phyloP scores from a whole-genome alignment of 2,113 vertebrate genomes.

The Chloroceryle aenea region DNA sequence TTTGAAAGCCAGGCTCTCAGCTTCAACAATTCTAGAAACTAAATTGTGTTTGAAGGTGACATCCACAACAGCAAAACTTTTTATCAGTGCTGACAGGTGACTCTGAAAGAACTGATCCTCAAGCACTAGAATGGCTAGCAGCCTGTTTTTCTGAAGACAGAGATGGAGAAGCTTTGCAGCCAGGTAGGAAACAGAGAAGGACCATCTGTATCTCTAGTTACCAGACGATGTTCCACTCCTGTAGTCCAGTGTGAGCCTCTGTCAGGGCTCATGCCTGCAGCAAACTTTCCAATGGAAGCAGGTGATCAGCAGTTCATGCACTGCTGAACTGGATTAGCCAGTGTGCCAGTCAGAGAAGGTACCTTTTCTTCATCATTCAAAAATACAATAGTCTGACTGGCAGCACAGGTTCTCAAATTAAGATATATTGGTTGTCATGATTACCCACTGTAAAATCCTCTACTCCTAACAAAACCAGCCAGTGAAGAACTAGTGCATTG shows the following conservation, averaged over 20 bases:
- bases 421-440: neutral
- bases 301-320: neutral
- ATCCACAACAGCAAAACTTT: neutral
- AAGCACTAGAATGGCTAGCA: neutral
- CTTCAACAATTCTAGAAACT: neutral
- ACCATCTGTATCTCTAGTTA: neutral
- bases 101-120: neutral
- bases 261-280: fast-evolving
- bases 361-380: neutral
- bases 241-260: fast-evolving
- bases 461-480: neutral
- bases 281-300: neutral
- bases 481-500: neutral
- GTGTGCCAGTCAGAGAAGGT: neutral
- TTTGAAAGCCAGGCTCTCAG: neutral
- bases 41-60: neutral
- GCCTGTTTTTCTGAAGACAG: neutral
- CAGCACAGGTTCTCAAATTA: neutral
- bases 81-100: neutral
- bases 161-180: neutral
- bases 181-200: neutral
- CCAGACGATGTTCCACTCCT: fast-evolving
- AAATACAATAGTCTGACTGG: neutral
- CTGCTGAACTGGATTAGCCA: neutral
- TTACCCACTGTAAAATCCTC: neutral